These are phyloP conservation scores for Heliconius hermathena DNA, from an alignment of 1,140 invertebrate species.

Conservation along the genomic window DNA sequence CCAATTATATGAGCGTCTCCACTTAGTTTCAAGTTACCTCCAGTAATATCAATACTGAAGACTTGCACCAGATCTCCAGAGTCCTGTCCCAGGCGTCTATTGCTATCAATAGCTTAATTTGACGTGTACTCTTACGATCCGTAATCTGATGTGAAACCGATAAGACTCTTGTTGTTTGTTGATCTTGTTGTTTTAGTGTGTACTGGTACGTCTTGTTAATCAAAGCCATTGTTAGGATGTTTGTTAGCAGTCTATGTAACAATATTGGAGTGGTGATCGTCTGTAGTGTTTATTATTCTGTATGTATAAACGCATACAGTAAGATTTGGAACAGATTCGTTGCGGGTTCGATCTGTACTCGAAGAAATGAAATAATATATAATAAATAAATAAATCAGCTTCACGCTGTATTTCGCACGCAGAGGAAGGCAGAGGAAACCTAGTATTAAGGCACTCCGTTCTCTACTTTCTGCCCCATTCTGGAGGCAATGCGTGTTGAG, in stretches of 20 bases:
- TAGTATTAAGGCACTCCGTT: no score
- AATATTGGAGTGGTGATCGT: neutral
- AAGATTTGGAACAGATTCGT: no score
- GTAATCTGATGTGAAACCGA: slow-evolving; percentile 10
- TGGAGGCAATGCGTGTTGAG: no score
- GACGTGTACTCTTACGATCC: slow-evolving; percentile 21
- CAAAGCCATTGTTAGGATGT: neutral
- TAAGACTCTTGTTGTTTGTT: slow-evolving; percentile 15
- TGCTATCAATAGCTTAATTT: slow-evolving; percentile 29
- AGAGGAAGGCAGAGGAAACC: no score
- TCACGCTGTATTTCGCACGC: no score
- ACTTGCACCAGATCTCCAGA: slow-evolving; percentile 20
- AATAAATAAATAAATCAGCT: no score
- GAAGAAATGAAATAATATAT: no score
- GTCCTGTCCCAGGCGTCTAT: slow-evolving; percentile 23
- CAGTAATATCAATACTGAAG: slow-evolving; percentile 25
- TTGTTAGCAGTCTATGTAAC: neutral
- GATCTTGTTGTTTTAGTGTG: neutral
- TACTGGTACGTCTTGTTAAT: neutral
- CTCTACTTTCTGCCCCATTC: no score
- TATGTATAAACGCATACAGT: neutral
- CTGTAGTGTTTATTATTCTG: neutral
- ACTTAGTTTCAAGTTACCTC: slow-evolving; percentile 25
- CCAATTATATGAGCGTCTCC: slow-evolving; percentile 21
- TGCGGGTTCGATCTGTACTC: no score